These are phyloP conservation scores for Drosophila nr. fundita DNA, from an alignment of 2,888 invertebrate species.

Conservation along the genomic window DNA sequence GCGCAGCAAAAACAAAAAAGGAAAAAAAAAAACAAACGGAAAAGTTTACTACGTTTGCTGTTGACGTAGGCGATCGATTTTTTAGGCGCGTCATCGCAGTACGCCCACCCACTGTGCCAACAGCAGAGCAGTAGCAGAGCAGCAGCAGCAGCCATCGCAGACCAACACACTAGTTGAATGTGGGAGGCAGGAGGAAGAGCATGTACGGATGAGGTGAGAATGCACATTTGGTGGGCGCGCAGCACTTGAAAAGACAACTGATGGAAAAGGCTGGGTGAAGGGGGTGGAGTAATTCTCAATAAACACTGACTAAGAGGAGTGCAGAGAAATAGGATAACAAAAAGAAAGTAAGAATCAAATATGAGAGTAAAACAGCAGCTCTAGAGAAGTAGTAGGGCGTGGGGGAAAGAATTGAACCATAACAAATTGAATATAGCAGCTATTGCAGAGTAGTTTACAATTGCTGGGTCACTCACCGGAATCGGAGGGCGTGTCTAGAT, in stretches of 20 bases:
- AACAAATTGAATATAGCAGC: neutral
- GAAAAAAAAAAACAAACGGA: neutral
- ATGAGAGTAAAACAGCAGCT: neutral
- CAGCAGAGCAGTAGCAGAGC: constrained; percentile 4
- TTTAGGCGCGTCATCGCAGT: constrained; percentile 50
- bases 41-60: constrained; percentile 72
- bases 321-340: neutral
- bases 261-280: too few species aligned
- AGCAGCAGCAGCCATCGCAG: constrained; percentile 22
- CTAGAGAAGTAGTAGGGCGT: too few species aligned
- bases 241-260: neutral
- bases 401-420: neutral
- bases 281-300: neutral
- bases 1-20: neutral
- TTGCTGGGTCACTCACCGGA: constrained; percentile 89
- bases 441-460: constrained; percentile 3
- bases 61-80: constrained; percentile 78
- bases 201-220: neutral
- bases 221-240: neutral
- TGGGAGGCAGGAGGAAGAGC: neutral
- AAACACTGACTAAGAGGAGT: neutral
- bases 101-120: constrained; percentile 26
- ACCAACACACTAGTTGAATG: constrained; percentile 76
- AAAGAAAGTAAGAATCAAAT: neutral
- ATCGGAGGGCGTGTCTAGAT: constrained; percentile 95